phyloP scores from a whole-genome alignment of 2,888 invertebrate species.

The Scrobipalpa costella region DNA sequence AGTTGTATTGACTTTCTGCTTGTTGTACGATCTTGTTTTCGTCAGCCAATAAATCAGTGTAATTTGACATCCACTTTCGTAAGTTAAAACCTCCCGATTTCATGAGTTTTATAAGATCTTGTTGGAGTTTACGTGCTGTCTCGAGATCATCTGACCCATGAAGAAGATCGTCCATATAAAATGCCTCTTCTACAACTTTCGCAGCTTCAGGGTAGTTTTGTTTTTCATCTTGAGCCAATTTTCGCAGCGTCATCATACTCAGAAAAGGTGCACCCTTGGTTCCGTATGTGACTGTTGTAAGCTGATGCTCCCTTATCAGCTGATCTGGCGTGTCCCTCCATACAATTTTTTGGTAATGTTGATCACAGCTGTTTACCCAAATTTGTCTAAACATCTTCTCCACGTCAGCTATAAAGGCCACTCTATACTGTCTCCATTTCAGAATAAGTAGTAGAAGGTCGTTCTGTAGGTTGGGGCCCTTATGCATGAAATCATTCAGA shows the following conservation, averaged over 20 bases:
- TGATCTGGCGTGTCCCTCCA: neutral
- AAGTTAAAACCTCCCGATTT: conserved; percentile 6
- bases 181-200: neutral
- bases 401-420: too few species aligned
- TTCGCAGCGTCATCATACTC: conserved; percentile 8
- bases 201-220: neutral
- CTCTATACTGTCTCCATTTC: too few species aligned
- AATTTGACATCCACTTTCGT: conserved; percentile 5
- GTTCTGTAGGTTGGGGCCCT: too few species aligned
- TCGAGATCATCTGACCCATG: neutral
- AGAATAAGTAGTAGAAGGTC: too few species aligned
- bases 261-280: conserved; percentile 10
- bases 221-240: conserved; percentile 5
- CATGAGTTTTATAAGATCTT: neutral
- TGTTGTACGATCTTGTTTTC: neutral
- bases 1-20: neutral
- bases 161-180: conserved; percentile 18
- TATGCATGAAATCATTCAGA: too few species aligned
- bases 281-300: conserved; percentile 12
- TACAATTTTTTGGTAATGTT: neutral
- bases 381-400: too few species aligned
- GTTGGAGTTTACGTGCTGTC: neutral
- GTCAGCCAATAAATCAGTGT: neutral
- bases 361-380: neutral
- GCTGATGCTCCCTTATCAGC: neutral